Base-by-base conservation (phyloP, 2,888 invertebrate genomes). In the Patella pellucida region DNA sequence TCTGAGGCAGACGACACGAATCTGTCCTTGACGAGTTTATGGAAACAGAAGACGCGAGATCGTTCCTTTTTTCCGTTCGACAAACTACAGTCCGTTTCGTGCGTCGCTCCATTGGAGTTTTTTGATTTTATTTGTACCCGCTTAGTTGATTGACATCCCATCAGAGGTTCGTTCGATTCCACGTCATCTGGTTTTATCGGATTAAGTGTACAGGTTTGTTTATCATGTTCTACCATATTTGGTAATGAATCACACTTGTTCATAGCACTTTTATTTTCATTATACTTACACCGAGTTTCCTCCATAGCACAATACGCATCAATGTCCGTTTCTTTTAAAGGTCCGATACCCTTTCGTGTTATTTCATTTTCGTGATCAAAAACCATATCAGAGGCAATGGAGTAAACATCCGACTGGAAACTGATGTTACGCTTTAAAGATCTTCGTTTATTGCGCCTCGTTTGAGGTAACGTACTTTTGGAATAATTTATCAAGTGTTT, bases 301-400 rank as follows among this genome's bases (percentile, higher is more conserved):
- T 19, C 19, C 56, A 56, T 56, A 19, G 56, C 56, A 56, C 56
- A 56, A 56, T 56, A 56, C 16, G 19, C 56, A 56, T 56, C 56
- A 19, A 56, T 56, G 19, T 56, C 56, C 56, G 56, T 56, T 19
- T 56, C 56, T 56, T 56, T 56, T 19, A 56, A 56, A 56, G 56
- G 16, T 56, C 16, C 16, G 19, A 16, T 11, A 19, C 19, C 56
- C 19, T 16, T 19, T 14, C 56, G 56, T 1, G n/a, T 19, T 56
- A 19, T 56, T 56, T 56, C 56, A 56, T 56, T 56, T 56, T 56
- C 56, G 16, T 19, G n/a, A 19, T 56, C 56, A 56, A 56, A 56
- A 9, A 56, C 56, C 19, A 56, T 56, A 19, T 56, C 56, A 16
- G 56, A 19, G 16, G 56, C 56, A 9, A 56, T 56, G 19, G 56